Conservation (phyloP, 2,888 invertebrate genomes). For the Machimus atricapillus region DNA sequence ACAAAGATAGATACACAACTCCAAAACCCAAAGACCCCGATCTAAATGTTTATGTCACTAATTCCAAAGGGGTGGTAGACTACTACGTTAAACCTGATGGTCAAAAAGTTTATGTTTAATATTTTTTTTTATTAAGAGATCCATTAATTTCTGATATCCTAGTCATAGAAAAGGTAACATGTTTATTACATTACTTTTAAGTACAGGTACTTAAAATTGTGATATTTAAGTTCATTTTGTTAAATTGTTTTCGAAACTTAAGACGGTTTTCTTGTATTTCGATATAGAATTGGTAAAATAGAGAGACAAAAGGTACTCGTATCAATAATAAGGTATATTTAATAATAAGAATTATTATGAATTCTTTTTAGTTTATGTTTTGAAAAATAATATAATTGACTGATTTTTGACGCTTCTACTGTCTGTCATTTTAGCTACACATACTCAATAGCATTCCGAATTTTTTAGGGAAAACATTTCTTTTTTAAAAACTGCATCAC, state of each 20-base stretch:
- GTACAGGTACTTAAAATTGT: neutral
- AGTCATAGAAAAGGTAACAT: neutral
- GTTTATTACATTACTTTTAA: neutral
- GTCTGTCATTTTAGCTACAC: too few species aligned
- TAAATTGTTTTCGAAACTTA: neutral
- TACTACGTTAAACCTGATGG: constrained; percentile 48
- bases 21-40: constrained; percentile 31
- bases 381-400: too few species aligned
- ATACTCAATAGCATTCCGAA: too few species aligned
- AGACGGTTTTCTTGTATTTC: neutral
- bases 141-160: neutral
- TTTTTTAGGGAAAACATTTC: too few species aligned
- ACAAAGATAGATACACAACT: constrained; percentile 4
- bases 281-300: neutral
- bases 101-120: constrained; percentile 46
- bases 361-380: too few species aligned
- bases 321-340: too few species aligned
- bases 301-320: neutral
- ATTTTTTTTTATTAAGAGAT: neutral
- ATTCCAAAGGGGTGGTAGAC: constrained; percentile 48
- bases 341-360: too few species aligned
- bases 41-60: constrained; percentile 49
- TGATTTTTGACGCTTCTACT: too few species aligned
- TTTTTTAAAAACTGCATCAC: too few species aligned
- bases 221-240: neutral